phyloP scores from a whole-genome alignment of 2,797 vertebrate genomes.

The Percopsis omiscomaycus region DNA sequence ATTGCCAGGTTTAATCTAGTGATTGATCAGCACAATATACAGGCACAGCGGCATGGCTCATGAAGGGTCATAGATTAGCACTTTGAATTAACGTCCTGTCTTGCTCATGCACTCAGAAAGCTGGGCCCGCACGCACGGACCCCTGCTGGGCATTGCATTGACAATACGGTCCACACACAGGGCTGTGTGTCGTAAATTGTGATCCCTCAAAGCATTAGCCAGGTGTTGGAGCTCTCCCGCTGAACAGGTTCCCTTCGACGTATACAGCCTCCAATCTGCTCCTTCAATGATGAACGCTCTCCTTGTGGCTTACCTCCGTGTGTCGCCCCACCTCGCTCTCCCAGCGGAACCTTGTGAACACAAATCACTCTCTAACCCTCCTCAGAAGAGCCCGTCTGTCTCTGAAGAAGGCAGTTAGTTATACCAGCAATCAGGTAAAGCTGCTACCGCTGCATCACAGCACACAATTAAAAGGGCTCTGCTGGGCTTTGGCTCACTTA shows the following conservation, averaged over 20 bases:
- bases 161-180: conserved; percentile 52
- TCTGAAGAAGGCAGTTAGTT: conserved; percentile 61
- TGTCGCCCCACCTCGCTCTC: conserved; percentile 40
- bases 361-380: conserved; percentile 68
- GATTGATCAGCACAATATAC: conserved; percentile 38
- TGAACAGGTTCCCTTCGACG: conserved; percentile 46
- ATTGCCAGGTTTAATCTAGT: conserved; percentile 36
- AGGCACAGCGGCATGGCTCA: conserved; percentile 21
- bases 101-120: conserved; percentile 57
- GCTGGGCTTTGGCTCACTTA: conserved; percentile 67
- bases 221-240: conserved; percentile 69
- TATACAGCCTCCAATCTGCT: conserved; percentile 58
- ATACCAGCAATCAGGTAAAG: conserved; percentile 67
- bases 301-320: conserved; percentile 26
- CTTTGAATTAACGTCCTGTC: conserved; percentile 62
- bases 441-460: conserved; percentile 53
- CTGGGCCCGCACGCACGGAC: conserved; percentile 43
- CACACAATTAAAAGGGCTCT: conserved; percentile 70
- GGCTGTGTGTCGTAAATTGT: conserved; percentile 60
- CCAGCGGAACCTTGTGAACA: conserved; percentile 48
- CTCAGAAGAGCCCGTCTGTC: conserved; percentile 57
- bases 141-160: conserved; percentile 48
- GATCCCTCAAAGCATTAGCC: conserved; percentile 72
- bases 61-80: conserved; percentile 66
- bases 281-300: conserved; percentile 37